These are phyloP conservation scores for Neuroscelio doddi DNA, from an alignment of 2,888 invertebrate species.

Conservation along the genomic window DNA sequence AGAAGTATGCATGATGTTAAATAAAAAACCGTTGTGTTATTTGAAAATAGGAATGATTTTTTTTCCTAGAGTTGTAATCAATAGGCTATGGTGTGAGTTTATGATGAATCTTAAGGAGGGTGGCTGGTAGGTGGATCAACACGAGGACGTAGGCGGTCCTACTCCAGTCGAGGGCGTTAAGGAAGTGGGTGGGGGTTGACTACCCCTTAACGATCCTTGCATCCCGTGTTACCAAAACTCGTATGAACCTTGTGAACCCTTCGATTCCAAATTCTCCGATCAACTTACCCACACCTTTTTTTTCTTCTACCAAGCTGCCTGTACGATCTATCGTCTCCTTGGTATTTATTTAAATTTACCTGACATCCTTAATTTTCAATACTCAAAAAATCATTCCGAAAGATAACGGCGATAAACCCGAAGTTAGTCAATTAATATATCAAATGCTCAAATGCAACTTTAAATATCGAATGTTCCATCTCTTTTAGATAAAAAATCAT, in stretches of 20 bases:
- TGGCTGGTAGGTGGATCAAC: conserved; percentile 68
- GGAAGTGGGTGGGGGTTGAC: conserved; percentile 66
- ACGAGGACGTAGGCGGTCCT: conserved; percentile 69
- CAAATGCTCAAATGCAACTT: too few species aligned
- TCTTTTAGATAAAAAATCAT: too few species aligned
- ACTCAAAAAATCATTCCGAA: too few species aligned
- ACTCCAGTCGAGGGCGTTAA: conserved; percentile 69
- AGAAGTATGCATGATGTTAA: conserved; percentile 20
- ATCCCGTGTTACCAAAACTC: conserved; percentile 56
- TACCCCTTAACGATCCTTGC: conserved; percentile 63
- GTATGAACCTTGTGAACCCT: conserved; percentile 57
- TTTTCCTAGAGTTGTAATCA: conserved; percentile 52
- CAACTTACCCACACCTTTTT: conserved; percentile 55
- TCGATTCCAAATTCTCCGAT: conserved; percentile 65
- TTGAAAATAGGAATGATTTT: conserved; percentile 57
- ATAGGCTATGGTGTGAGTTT: conserved; percentile 52
- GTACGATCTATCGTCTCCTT: conserved; percentile 40
- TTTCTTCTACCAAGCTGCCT: conserved; percentile 38
- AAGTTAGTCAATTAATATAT: too few species aligned
- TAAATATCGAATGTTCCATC: too few species aligned
- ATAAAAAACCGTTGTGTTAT: conserved; percentile 54
- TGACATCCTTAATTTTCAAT: conserved; percentile 25
- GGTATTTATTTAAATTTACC: conserved; percentile 37
- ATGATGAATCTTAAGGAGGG: conserved; percentile 53
- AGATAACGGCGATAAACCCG: too few species aligned